These are phyloP conservation scores for Verasper variegatus DNA, from an alignment of 2,113 vertebrate species.

Conservation along the genomic window DNA sequence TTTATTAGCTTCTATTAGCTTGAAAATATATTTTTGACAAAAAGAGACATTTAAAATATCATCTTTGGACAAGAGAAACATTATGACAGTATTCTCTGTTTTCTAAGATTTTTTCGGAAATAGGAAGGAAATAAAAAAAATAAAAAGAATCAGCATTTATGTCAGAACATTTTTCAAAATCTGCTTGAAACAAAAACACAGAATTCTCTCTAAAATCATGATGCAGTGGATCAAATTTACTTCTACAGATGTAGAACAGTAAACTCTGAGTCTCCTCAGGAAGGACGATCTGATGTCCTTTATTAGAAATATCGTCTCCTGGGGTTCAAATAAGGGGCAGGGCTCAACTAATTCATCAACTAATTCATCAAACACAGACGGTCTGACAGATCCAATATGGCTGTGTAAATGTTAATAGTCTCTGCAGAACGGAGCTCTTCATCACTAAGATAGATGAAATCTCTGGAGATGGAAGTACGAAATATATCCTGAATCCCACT, in stretches of 20 bases:
- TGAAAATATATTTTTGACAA: too few species aligned
- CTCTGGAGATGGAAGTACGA: slow-evolving; percentile 8
- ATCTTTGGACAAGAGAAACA: too few species aligned
- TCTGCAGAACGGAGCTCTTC: slow-evolving; percentile 23
- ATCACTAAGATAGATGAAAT: slow-evolving; percentile 50
- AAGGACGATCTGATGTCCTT: background rate
- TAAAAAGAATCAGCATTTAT: background rate
- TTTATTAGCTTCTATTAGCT: background rate
- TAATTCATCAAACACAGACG: slow-evolving; percentile 23
- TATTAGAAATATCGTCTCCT: background rate
- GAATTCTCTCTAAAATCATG: too few species aligned
- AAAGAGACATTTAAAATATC: too few species aligned
- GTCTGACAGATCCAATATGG: slow-evolving; percentile 29
- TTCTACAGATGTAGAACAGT: too few species aligned
- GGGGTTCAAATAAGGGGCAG: background rate
- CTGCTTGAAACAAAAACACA: too few species aligned
- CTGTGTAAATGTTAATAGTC: slow-evolving; percentile 51
- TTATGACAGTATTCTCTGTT: too few species aligned
- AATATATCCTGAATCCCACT: background rate
- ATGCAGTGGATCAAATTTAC: too few species aligned
- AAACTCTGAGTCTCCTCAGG: background rate
- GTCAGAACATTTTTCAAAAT: too few species aligned
- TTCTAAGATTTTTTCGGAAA: too few species aligned
- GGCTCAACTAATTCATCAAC: slow-evolving; percentile 6
- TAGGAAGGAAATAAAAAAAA: background rate